Evolutionary conservation across 2,113 vertebrate genomes (phyloP), one percentile per base, ranked within the genome.

Genomic region (Gymnorhina tibicen): DNA sequence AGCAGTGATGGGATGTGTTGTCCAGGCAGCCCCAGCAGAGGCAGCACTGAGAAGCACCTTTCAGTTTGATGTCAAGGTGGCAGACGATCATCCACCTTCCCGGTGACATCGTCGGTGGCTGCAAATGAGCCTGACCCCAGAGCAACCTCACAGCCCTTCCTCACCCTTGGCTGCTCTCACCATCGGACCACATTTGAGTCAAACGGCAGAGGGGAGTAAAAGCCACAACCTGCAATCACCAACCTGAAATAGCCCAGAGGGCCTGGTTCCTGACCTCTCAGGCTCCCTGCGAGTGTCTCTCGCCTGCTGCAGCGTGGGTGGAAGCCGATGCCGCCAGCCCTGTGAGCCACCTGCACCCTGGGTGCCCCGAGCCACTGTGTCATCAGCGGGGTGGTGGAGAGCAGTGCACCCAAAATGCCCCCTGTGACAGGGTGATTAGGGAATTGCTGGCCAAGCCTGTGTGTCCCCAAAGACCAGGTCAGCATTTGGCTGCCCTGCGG

Each of bases 161-260:
- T 96, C 72, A 85, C 92, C 87, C 59, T 85, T 84, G 85, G 93
- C 95, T 87, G 92, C 93, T 93, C 95, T 80, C 27, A 4, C 82
- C 27, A 1, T 55, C 66, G 75, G 50, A 85, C 93, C 95, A 87
- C 81, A 70, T 94, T 68, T 93, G 42, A 96, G 79, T 42, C 75
- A 56, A 93, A 70, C 0, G 3, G 26, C 17, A 14, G 50, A 23
- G 26, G 28, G 35, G 18, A 60, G 15, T 13, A 22, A 60, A 91
- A 85, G 55, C 33, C 59, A 27, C 76, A 94, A 83, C 90, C 95
- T 96, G 79, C 75, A 95, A 95, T 94, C 89, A 94, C 44, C 75
- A 63, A 80, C 78, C 82, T 80, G 92, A 93, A 96, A 97, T 96
- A 97, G 42, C 55, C 46, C 63, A 26, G 46, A 42, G 50, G 37